These are phyloP conservation scores for Caranx melampygus DNA, from an alignment of 2,113 vertebrate genomes.

Conservation along the genomic window DNA sequence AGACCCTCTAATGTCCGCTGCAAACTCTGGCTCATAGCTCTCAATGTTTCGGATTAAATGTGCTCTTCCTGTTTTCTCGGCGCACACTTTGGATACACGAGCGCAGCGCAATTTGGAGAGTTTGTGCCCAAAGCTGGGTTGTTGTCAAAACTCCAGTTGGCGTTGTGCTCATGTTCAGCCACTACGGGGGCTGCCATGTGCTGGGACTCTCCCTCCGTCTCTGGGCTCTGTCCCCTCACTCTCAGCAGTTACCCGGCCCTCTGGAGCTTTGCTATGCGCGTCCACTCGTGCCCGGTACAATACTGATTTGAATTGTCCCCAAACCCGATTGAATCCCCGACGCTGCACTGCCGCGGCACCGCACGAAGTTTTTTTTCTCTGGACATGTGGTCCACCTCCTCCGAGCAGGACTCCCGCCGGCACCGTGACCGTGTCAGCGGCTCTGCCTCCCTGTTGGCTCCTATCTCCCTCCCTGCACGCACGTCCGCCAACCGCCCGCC, in stretches of 20 bases:
- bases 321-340: conserved; percentile 85
- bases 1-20: conserved; percentile 52
- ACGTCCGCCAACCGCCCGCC: conserved; percentile 37
- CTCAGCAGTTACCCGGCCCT: conserved; percentile 35
- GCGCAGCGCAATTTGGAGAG: conserved; percentile 23
- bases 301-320: conserved; percentile 71
- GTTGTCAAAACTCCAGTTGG: conserved; percentile 54
- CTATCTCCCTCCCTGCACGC: conserved; percentile 19
- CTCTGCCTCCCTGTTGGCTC: conserved; percentile 42
- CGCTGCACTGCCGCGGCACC: conserved; percentile 72
- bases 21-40: conserved; percentile 66
- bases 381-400: conserved; percentile 50
- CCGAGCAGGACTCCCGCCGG: conserved; percentile 22
- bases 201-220: conserved; percentile 27
- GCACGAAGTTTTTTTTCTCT: conserved; percentile 65
- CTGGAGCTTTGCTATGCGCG: conserved; percentile 5
- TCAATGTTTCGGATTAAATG: conserved; percentile 77
- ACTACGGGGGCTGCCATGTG: conserved; percentile 52
- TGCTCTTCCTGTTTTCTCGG: conserved; percentile 59
- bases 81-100: not conserved
- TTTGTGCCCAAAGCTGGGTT: conserved; percentile 37
- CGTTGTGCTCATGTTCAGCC: conserved; percentile 40
- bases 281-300: conserved; percentile 24
- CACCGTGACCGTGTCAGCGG: conserved; percentile 26
- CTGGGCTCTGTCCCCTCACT: conserved; percentile 40